A percentile compares a stretch with the other conserved stretches of the same genome.
Conservation (phyloP, 2,113 vertebrate species). For the Erinaceus europaeus region DNA sequence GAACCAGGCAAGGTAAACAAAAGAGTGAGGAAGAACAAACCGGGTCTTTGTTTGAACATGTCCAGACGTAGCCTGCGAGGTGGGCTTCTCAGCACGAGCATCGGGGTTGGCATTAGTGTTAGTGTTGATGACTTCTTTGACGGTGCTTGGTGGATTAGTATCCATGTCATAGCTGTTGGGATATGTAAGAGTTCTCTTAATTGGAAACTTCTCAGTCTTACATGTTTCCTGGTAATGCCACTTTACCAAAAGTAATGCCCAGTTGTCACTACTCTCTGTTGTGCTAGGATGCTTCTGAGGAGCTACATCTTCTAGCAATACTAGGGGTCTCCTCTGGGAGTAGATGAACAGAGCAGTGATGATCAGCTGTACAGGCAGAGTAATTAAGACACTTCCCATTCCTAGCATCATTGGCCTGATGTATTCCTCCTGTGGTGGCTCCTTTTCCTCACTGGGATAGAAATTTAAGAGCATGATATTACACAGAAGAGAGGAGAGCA, state of each 20-base stretch:
- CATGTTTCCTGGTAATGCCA: no score
- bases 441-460: fast-evolving
- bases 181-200: neutral
- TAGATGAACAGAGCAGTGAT: conserved; percentile 75
- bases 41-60: neutral
- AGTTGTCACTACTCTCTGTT: no score
- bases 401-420: conserved; percentile 69
- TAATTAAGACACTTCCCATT: conserved; percentile 77
- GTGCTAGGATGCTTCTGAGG: no score
- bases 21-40: neutral
- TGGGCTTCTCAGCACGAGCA: no score
- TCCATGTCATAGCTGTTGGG: neutral
- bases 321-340: conserved; percentile 56
- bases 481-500: conserved; percentile 66
- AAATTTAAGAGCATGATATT: conserved; percentile 81
- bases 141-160: neutral
- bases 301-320: neutral
- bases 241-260: no score
- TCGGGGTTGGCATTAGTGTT: no score
- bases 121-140: no score
- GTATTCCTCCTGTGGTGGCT: neutral
- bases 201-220: no score
- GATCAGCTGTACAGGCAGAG: conserved; percentile 67
- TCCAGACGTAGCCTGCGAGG: no score
- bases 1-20: conserved; percentile 54